A percentile compares a stretch with the other conserved stretches of the same genome.
Evolutionary conservation across 2,888 invertebrate species (phyloP).

Genomic region (Agrotis clavis): DNA sequence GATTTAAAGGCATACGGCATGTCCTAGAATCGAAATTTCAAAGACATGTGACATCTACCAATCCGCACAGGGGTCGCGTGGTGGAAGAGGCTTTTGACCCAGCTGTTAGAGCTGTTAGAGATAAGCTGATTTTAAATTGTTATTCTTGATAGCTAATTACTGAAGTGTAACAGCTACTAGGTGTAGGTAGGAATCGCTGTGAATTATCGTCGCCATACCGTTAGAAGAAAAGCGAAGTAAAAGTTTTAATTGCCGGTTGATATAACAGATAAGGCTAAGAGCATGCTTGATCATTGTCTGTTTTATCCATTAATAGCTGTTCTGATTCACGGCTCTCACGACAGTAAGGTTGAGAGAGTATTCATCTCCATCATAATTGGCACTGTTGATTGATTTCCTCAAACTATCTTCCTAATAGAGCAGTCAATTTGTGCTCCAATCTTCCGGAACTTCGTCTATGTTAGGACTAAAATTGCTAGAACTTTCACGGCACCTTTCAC

Average conservation of each 20-base stretch:
- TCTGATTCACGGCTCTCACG: conserved; percentile 55
- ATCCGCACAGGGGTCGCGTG: no score
- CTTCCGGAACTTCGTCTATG: conserved; percentile 69
- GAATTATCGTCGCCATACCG: conserved; percentile 42
- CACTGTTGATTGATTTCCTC: conserved; percentile 45
- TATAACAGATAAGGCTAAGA: conserved; percentile 65
- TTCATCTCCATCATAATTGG: conserved; percentile 14
- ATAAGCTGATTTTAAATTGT: background rate
- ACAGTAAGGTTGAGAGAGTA: background rate
- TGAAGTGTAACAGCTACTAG: conserved; percentile 23
- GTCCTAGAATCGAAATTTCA: no score
- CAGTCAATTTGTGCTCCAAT: conserved; percentile 58
- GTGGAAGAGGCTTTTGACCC: background rate
- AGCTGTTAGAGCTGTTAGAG: background rate
- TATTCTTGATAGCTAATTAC: conserved; percentile 14
- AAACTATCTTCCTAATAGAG: conserved; percentile 42
- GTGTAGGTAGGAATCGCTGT: conserved; percentile 14
- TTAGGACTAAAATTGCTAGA: conserved; percentile 50
- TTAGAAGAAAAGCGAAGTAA: conserved; percentile 70
- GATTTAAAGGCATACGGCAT: no score
- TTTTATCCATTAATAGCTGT: conserved; percentile 48
- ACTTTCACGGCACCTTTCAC: conserved; percentile 40
- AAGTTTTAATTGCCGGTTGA: conserved; percentile 73
- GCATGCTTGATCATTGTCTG: conserved; percentile 63
- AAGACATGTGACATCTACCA: background rate